Conservation (phyloP, 2,888 invertebrate species). For the Polyploca ridens region DNA sequence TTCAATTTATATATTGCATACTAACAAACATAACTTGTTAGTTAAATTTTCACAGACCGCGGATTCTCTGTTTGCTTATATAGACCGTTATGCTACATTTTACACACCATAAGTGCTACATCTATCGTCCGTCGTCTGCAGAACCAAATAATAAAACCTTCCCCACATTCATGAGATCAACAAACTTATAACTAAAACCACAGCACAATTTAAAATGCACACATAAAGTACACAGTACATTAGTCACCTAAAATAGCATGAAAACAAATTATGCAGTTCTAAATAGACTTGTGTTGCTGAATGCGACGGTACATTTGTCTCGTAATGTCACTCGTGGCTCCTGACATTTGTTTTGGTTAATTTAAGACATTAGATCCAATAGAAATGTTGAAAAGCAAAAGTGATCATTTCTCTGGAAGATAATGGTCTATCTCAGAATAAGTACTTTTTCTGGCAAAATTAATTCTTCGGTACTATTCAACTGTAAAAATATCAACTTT, state of each 20-base stretch:
- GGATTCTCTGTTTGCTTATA: too few species aligned
- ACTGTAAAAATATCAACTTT: too few species aligned
- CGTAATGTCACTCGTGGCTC: slow-evolving; percentile 11
- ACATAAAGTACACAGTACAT: not conserved
- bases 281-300: not conserved
- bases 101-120: too few species aligned
- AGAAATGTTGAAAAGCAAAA: not conserved
- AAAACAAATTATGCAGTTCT: slow-evolving; percentile 2
- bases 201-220: too few species aligned
- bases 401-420: not conserved
- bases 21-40: too few species aligned
- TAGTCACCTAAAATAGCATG: not conserved
- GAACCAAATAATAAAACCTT: not conserved
- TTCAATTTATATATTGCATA: too few species aligned
- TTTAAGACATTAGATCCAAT: slow-evolving; percentile 11
- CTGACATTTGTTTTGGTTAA: not conserved
- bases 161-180: not conserved
- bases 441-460: not conserved
- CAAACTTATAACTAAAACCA: not conserved
- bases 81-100: too few species aligned
- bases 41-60: too few species aligned
- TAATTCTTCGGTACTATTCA: not conserved
- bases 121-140: too few species aligned
- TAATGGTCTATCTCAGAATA: not conserved
- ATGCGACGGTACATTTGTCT: slow-evolving; percentile 14